Percentiles rank a stretch among this genome's conserved stretches.
phyloP scores from a whole-genome alignment of 1,140 invertebrate genomes.

The Tachypleus tridentatus region DNA sequence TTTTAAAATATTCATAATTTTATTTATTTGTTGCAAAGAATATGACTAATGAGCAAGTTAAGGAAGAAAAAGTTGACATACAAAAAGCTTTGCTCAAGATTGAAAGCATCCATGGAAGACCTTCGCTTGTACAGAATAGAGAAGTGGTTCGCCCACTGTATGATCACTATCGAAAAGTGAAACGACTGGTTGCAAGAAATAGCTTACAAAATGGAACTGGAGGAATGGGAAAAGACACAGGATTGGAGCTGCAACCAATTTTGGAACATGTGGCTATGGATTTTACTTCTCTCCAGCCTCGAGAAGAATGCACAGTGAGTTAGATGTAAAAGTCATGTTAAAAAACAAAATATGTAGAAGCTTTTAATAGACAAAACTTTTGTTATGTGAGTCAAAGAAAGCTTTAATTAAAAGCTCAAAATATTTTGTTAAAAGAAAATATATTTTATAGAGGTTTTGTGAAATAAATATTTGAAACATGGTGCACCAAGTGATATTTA shows the following conservation, averaged over 20 bases:
- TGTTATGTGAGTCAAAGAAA: too few relatives aligned
- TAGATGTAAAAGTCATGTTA: not conserved
- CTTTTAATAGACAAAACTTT: too few relatives aligned
- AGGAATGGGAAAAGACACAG: slow-evolving; percentile 45
- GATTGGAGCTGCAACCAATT: slow-evolving; percentile 74
- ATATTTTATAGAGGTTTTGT: too few relatives aligned
- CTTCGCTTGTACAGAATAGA: slow-evolving; percentile 64
- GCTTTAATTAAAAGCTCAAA: too few relatives aligned
- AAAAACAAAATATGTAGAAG: too few relatives aligned
- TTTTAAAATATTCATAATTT: too few relatives aligned
- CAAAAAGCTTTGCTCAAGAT: slow-evolving; percentile 79
- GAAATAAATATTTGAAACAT: too few relatives aligned
- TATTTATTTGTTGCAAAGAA: slow-evolving; percentile 25
- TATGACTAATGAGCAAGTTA: slow-evolving; percentile 58
- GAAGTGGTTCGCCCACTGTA: slow-evolving; percentile 74
- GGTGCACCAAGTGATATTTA: too few relatives aligned
- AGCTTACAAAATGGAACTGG: slow-evolving; percentile 27
- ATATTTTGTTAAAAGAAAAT: too few relatives aligned
- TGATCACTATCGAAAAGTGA: slow-evolving; percentile 74
- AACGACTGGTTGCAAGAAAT: slow-evolving; percentile 54
- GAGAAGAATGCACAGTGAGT: slow-evolving; percentile 2
- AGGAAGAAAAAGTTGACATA: slow-evolving; percentile 82
- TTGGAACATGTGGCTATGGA: slow-evolving; percentile 84
- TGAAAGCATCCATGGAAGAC: slow-evolving; percentile 73
- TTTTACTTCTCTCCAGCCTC: slow-evolving; percentile 47